Evolutionary conservation across 2,888 invertebrate genomes (phyloP), one percentile per base, ranked within the genome.

Genomic region (Arge pagana): DNA sequence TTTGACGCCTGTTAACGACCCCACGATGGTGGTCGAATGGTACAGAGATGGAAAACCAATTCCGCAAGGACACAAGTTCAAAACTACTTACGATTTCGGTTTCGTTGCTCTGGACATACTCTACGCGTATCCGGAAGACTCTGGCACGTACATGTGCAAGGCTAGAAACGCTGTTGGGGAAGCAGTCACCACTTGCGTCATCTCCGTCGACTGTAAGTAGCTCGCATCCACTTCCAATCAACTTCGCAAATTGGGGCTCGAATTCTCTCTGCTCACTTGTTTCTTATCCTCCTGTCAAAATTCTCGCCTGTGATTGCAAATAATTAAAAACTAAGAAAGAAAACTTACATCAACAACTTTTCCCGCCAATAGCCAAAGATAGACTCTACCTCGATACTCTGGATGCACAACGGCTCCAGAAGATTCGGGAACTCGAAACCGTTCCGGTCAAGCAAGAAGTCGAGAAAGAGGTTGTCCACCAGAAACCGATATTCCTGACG

Each of bases 1-100:
- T 4, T 80, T 99, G 24, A 93, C 95, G 1, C 99, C 99, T 0
- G 93, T 97, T 28, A 96, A 97, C 68, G 99, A 99, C 77, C 96
- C 98, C 3, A 95, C 95, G 6, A 97, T 99, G 97, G 88, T 89
- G 62, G 95, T 99, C 7, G 97, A 98, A 79, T 99, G 98, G 99
- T 96, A 86, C 79, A 90, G 93, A 76, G 94, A 99, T 78, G 97
- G 96, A 48, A 84, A 88, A 67, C 96, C 96, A 2, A 86, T 99
- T 66, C 90, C 90, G 69, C 89, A 90, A 71, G 93, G 96, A 41
- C 96, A 96, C 75, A 86, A 98, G 60, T 98, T 96, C 79, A 94
- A 94, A 77, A 94, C 96, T 3, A 93, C 92, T 2, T 93, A 96
- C 70, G 98, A 99, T 76, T 98, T 99, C 77, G 98, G 98, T 58